Conservation (phyloP, 2,888 invertebrate genomes). For the Drosophila emarginata region DNA sequence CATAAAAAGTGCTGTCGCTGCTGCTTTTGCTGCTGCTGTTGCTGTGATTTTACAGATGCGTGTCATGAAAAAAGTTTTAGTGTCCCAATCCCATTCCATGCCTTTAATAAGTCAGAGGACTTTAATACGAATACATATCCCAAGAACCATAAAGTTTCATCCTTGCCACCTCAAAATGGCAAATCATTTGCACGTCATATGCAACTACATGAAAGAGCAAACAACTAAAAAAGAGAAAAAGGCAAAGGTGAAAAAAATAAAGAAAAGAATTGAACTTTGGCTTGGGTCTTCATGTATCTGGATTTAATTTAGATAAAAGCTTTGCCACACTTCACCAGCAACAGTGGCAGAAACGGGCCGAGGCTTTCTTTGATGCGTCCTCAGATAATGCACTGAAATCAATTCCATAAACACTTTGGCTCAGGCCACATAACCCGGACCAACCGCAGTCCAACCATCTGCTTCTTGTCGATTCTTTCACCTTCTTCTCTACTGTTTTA, state of each 20-base stretch:
- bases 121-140: conserved; percentile 23
- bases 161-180: conserved; percentile 42
- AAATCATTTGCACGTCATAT: conserved; percentile 66
- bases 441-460: conserved; percentile 38
- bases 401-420: conserved; percentile 64
- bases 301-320: conserved; percentile 78
- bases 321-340: conserved; percentile 42
- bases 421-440: background rate
- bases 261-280: background rate
- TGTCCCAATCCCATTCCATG: conserved; percentile 5
- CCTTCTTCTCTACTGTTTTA: background rate
- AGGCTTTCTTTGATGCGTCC: conserved; percentile 35
- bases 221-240: background rate
- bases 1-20: conserved; percentile 47
- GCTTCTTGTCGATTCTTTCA: background rate
- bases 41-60: conserved; percentile 52
- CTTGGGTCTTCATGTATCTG: conserved; percentile 39
- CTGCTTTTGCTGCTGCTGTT: conserved; percentile 18
- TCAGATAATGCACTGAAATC: conserved; percentile 67
- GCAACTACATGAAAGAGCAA: conserved; percentile 7
- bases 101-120: conserved; percentile 28
- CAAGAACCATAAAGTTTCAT: conserved; percentile 16
- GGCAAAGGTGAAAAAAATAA: background rate
- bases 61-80: conserved; percentile 36
- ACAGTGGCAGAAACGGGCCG: background rate